Evolutionary conservation across 2,797 vertebrate species (phyloP), one percentile per base, ranked within the genome.

Genomic region (Octomys mimax): DNA sequence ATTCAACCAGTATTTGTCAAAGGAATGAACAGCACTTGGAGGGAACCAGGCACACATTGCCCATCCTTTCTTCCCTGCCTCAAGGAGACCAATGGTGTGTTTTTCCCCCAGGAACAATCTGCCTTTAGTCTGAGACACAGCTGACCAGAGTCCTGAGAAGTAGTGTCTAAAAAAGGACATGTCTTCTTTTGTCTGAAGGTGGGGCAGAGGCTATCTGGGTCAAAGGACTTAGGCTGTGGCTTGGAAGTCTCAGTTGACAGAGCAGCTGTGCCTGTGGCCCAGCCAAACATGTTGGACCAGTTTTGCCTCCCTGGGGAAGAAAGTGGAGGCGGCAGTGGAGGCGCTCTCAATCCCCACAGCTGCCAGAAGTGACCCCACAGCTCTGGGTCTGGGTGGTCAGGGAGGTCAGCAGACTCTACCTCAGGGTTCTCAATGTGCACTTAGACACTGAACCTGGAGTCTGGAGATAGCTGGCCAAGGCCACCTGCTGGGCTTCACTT

Each of bases 261-360:
- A 96, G 66, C 94, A 94, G 71, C 57, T 94, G 46, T 71, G 36
- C 36, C 12, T 36, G 39, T 39, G 73, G 57, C 70, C 73, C 73
- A n/a, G 87, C 21, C 94, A 78, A 96, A 95, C 96, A 0, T 36
- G 97, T 93, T 77, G 52, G 52, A 95, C 95, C 31, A 85, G 96
- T 96, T 96, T 87, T 92, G 64, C 77, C n/a, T 92, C 46, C 42
- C 4, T 0, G 8, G 82, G 42, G 71, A 86, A n/a, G 31, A 57
- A 61, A 49, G n/a, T 52, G 18, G 83, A 86, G 49, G 83, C 33
- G 26, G 49, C 88, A 33, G 49, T 16, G 52, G 42, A 13, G 52
- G 70, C 75, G 42, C 78, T 92, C 59, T 86, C 83, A 92, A 26
- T 49, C 62, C 68, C 90, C 79, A 80, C 42, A 59, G 81, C 59